phyloP scores from a whole-genome alignment of 2,113 vertebrate species.

The Thymallus thymallus region DNA sequence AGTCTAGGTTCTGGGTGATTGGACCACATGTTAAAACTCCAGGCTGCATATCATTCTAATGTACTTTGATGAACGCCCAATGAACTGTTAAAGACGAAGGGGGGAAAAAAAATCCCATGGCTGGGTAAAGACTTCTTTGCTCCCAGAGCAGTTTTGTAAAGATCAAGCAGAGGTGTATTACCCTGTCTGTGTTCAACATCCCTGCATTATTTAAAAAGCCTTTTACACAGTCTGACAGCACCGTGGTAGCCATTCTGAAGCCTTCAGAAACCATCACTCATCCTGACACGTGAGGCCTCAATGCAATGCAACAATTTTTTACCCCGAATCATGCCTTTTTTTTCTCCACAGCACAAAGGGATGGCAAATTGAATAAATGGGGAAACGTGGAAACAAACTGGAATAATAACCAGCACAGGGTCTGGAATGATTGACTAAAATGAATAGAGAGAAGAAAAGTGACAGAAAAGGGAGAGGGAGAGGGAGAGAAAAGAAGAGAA shows the following conservation, averaged over 20 bases:
- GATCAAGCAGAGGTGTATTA: no score
- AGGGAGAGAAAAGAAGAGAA: conserved; percentile 1
- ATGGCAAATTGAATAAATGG: conserved; percentile 22
- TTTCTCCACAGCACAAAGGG: conserved; percentile 7
- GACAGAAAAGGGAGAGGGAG: background rate
- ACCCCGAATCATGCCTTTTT: conserved; percentile 3
- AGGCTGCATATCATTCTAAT: conserved; percentile 37
- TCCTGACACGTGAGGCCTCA: background rate
- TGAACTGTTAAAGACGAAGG: no score
- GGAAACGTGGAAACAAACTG: conserved; percentile 18
- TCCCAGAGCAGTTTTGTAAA: no score
- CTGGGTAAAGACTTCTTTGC: no score
- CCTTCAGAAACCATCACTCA: background rate
- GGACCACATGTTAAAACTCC: no score
- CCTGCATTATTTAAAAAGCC: no score
- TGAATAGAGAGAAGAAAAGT: background rate
- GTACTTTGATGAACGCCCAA: conserved; percentile 24
- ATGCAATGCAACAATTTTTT: background rate
- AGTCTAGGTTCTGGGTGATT: no score
- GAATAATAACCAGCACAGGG: conserved; percentile 26
- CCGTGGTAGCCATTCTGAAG: no score
- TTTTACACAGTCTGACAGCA: no score
- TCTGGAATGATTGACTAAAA: conserved; percentile 14
- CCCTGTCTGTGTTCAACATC: no score
- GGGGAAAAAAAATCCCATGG: no score